A percentile compares a stretch with the other conserved stretches of the same genome.
Conservation (phyloP, 2,113 vertebrate genomes). For the Melanostigma gelatinosum region DNA sequence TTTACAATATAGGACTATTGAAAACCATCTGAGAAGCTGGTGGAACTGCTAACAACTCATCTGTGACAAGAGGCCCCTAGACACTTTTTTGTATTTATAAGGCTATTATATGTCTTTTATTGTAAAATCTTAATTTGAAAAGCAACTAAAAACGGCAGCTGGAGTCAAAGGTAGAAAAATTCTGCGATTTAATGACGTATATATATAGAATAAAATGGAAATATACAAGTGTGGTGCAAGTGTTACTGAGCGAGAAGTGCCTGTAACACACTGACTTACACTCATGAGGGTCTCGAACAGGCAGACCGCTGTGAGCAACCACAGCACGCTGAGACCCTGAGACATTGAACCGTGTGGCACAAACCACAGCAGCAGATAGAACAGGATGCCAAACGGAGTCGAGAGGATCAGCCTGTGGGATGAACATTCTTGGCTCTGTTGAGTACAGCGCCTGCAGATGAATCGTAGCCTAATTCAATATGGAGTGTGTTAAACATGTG, state of each 20-base stretch:
- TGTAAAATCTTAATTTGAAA: neutral
- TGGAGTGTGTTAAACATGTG: neutral
- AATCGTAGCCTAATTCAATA: neutral
- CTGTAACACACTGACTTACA: constrained; percentile 57
- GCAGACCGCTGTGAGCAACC: constrained; percentile 81
- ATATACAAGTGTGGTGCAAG: neutral
- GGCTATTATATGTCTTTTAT: neutral
- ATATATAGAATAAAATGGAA: neutral
- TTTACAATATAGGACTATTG: too few relatives aligned
- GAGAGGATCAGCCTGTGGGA: constrained; percentile 74
- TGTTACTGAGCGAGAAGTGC: neutral
- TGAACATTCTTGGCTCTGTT: constrained; percentile 9
- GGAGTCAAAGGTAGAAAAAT: neutral
- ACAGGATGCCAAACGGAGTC: constrained; percentile 75
- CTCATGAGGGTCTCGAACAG: constrained; percentile 85
- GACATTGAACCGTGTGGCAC: constrained; percentile 62
- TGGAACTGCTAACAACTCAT: too few relatives aligned
- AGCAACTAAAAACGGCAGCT: neutral
- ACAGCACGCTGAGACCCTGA: constrained; percentile 69
- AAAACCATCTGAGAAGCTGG: too few relatives aligned
- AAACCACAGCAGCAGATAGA: constrained; percentile 81
- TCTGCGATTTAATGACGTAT: neutral
- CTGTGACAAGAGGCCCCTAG: too few relatives aligned
- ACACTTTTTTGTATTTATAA: neutral
- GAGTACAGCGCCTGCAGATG: neutral